Evolutionary conservation across 2,888 invertebrate genomes (phyloP).

Genomic region (Zhengitettix transpicula): DNA sequence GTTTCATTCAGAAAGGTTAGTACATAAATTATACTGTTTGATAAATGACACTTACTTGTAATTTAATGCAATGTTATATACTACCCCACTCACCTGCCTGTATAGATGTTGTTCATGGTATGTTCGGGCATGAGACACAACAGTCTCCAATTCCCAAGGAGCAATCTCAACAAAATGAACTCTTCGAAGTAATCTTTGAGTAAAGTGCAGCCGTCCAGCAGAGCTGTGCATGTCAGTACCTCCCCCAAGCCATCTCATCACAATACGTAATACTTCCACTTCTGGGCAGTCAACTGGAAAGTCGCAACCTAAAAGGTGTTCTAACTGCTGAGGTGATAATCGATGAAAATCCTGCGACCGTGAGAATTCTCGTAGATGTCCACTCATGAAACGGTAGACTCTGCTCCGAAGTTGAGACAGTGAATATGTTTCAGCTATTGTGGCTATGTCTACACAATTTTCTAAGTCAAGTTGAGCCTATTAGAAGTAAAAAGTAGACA

Average conservation of each 20-base stretch:
- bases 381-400: slow-evolving; percentile 48
- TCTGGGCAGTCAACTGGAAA: slow-evolving; percentile 53
- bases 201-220: slow-evolving; percentile 21
- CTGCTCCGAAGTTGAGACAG: slow-evolving; percentile 37
- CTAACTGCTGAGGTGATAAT: slow-evolving; percentile 40
- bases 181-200: slow-evolving; percentile 27
- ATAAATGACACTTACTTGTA: too few relatives aligned
- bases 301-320: slow-evolving; percentile 42
- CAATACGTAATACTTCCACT: slow-evolving; percentile 36
- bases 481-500: background rate
- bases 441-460: slow-evolving; percentile 54
- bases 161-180: slow-evolving; percentile 32
- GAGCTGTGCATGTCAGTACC: slow-evolving; percentile 10
- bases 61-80: too few relatives aligned
- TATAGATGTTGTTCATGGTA: slow-evolving; percentile 22
- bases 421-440: slow-evolving; percentile 50
- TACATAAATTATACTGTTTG: too few relatives aligned
- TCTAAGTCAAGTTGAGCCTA: slow-evolving; percentile 48
- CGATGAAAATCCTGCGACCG: slow-evolving; percentile 40
- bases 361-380: slow-evolving; percentile 41
- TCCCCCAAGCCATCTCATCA: slow-evolving; percentile 40
- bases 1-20: too few relatives aligned
- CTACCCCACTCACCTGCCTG: background rate
- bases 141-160: slow-evolving; percentile 20
- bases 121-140: slow-evolving; percentile 13